Conservation (phyloP, 92 coral and sea anemone genomes). For the Umimayanthus kanabou region DNA sequence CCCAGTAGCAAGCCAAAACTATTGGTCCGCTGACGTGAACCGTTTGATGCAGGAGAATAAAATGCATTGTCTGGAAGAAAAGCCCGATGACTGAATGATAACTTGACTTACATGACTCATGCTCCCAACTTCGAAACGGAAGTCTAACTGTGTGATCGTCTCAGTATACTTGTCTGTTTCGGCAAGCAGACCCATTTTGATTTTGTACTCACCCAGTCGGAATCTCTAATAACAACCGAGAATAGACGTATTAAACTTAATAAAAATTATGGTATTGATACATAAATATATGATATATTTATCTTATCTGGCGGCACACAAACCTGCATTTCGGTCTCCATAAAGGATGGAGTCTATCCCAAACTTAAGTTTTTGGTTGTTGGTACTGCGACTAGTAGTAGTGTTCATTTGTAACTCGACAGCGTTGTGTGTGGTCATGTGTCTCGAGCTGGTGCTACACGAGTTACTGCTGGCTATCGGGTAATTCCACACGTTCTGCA, state of each 20-base stretch:
- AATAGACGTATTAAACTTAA: not conserved
- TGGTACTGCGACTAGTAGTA: conserved; percentile 7
- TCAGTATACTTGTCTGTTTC: not conserved
- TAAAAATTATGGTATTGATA: too few species aligned
- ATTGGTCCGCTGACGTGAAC: too few species aligned
- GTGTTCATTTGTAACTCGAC: not conserved
- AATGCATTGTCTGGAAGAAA: too few species aligned
- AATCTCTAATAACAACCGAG: too few species aligned
- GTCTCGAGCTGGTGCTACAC: not conserved
- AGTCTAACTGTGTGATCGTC: not conserved
- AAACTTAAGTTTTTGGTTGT: conserved; percentile 71
- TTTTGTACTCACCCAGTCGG: not conserved
- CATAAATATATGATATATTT: not conserved
- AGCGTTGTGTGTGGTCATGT: conserved; percentile 22
- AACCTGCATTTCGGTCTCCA: conserved; percentile 53
- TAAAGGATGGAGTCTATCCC: conserved; percentile 81
- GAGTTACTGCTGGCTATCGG: not conserved
- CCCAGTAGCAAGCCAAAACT: too few species aligned
- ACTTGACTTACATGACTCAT: not conserved
- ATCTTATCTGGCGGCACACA: not conserved
- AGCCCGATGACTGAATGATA: not conserved
- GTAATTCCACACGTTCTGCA: not conserved
- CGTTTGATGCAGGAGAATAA: too few species aligned
- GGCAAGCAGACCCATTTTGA: not conserved
- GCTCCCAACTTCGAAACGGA: not conserved